phyloP scores from a whole-genome alignment of 2,888 invertebrate genomes.

The Caenorhabditis zanzibari region DNA sequence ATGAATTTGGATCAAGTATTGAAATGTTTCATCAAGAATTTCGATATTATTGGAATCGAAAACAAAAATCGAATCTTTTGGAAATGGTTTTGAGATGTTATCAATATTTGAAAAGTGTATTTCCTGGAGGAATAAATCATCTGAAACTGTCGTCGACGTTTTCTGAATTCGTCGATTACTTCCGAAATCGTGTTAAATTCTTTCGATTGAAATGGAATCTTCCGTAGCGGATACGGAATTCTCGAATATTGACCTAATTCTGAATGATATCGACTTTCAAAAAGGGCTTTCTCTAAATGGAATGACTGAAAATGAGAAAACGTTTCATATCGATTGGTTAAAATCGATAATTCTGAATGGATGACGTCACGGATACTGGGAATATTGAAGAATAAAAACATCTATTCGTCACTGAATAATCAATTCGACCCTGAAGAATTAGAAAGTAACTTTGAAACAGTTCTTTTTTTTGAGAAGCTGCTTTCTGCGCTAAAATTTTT shows the following conservation, averaged over 20 bases:
- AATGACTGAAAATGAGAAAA: constrained; percentile 3
- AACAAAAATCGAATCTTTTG: constrained; percentile 3
- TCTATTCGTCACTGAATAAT: neutral
- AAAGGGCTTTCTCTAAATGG: constrained; percentile 9
- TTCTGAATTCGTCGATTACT: neutral
- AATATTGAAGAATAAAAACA: neutral
- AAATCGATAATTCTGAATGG: neutral
- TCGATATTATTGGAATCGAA: neutral
- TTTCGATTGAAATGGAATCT: neutral
- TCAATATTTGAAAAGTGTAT: neutral
- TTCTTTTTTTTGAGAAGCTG: no score
- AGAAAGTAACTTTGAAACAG: neutral
- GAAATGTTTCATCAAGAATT: neutral
- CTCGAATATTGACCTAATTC: neutral
- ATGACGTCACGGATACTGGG: neutral
- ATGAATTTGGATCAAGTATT: neutral
- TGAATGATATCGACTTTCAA: neutral
- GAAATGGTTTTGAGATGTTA: neutral
- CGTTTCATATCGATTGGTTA: neutral
- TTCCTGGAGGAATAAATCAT: neutral
- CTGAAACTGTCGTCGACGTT: neutral
- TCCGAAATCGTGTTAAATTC: neutral
- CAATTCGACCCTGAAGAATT: neutral
- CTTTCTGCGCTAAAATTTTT: no score
- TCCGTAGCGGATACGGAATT: neutral